phyloP scores from a whole-genome alignment of 2,888 invertebrate genomes.

The Deroplatys truncata region DNA sequence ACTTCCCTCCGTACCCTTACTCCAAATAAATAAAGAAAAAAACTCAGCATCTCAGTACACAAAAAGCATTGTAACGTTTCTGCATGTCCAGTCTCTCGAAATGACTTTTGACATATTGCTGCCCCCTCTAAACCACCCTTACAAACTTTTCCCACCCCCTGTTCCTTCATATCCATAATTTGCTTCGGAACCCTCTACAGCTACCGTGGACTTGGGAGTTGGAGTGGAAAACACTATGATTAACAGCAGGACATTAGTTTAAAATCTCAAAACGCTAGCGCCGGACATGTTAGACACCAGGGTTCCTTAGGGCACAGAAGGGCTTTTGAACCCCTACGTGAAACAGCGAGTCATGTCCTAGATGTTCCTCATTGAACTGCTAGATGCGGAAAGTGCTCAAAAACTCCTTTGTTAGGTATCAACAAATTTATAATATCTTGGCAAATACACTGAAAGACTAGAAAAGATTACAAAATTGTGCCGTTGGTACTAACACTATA shows the following conservation, averaged over 20 bases:
- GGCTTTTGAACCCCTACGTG: not conserved
- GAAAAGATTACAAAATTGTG: no score
- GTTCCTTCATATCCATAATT: constrained; percentile 14
- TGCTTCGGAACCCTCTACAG: not conserved
- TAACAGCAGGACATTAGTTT: constrained; percentile 21
- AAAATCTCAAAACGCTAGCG: constrained; percentile 19
- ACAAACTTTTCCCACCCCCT: not conserved
- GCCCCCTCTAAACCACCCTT: not conserved
- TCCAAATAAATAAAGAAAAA: not conserved
- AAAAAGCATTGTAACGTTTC: constrained; percentile 4
- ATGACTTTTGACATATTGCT: constrained; percentile 22
- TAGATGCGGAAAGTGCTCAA: no score
- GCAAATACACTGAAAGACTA: no score
- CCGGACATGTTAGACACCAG: constrained; percentile 4
- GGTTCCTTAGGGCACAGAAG: not conserved
- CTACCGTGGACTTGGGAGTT: not conserved
- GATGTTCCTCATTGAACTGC: no score
- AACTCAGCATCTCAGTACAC: not conserved
- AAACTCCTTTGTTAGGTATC: no score
- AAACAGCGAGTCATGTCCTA: not conserved
- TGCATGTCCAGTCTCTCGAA: constrained; percentile 12
- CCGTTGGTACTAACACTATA: no score
- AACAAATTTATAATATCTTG: no score
- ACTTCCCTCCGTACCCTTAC: not conserved
- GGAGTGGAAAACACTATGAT: constrained; percentile 15